Conservation (phyloP, 2,888 invertebrate genomes). For the Conomelus anceps region DNA sequence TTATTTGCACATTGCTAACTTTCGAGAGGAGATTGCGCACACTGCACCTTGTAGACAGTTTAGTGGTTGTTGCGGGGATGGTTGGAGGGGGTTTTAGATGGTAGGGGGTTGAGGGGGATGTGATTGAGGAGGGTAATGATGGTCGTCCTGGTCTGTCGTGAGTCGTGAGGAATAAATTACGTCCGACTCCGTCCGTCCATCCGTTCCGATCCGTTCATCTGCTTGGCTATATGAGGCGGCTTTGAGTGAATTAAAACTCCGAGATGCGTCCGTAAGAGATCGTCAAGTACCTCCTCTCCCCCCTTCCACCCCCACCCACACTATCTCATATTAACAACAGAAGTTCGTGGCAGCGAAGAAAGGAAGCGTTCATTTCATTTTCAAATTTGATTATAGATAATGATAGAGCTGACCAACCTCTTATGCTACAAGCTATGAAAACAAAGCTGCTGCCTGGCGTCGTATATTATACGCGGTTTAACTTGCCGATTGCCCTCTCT, state of each 20-base stretch:
- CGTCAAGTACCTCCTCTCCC: too few species aligned
- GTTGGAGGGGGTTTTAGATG: background rate
- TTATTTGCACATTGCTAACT: too few species aligned
- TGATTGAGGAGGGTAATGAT: background rate
- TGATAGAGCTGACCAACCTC: background rate
- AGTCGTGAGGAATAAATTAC: conserved; percentile 11
- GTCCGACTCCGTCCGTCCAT: background rate
- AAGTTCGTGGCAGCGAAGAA: background rate
- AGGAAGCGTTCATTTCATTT: background rate
- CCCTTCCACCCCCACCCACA: background rate
- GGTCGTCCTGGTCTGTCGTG: background rate
- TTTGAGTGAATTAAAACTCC: background rate
- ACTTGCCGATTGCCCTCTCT: background rate
- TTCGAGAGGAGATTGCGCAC: too few species aligned
- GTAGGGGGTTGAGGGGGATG: background rate
- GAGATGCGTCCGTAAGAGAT: background rate
- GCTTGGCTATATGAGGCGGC: background rate
- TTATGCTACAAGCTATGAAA: background rate
- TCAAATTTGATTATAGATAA: background rate
- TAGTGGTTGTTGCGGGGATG: background rate
- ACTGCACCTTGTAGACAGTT: too few species aligned
- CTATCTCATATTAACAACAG: background rate
- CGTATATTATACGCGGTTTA: background rate
- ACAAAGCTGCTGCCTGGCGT: background rate
- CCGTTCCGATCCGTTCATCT: background rate